Evolutionary conservation across 2,113 vertebrate genomes (phyloP).

Genomic region (Apodemus sylvaticus): DNA sequence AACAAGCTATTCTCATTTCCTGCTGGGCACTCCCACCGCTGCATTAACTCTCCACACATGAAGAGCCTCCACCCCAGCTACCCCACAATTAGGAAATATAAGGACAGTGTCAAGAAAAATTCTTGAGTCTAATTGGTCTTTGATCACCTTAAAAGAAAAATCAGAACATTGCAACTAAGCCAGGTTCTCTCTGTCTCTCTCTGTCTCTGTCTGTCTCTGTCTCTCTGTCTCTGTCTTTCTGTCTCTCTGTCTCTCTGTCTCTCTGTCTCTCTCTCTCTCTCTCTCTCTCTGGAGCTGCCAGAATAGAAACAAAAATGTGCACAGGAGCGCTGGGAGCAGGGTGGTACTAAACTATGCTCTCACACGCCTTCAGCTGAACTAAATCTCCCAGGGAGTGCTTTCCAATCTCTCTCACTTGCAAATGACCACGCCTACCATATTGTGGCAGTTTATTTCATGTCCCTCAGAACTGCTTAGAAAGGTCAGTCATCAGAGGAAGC

Average conservation of each 20-base stretch:
- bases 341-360: background rate
- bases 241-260: no score
- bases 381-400: background rate
- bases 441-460: background rate
- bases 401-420: background rate
- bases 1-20: background rate
- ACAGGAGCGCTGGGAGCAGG: background rate
- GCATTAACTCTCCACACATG: background rate
- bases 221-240: no score
- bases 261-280: no score
- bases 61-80: background rate
- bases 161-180: background rate
- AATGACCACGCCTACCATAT: background rate
- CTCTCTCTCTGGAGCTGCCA: no score
- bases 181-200: background rate
- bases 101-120: fast-evolving
- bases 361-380: background rate
- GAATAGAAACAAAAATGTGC: no score
- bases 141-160: background rate
- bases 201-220: no score
- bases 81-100: fast-evolving
- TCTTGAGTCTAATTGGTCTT: background rate
- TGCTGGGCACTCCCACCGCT: background rate
- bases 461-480: background rate
- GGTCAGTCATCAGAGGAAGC: fast-evolving